phyloP scores from a whole-genome alignment of 2,797 vertebrate genomes.

The Scolopax rusticola region DNA sequence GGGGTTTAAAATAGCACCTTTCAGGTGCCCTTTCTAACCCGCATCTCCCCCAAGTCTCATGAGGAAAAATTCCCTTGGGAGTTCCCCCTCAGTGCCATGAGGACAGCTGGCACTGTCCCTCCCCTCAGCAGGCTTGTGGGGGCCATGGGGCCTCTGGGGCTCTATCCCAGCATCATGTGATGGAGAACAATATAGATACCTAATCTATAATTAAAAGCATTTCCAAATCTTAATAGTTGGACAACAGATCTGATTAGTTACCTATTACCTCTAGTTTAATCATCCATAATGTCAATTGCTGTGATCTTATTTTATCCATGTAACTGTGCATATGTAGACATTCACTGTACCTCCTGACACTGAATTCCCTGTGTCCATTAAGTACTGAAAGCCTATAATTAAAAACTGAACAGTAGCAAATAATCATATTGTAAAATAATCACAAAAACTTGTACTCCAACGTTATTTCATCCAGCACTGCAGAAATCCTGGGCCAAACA shows the following conservation, averaged over 20 bases:
- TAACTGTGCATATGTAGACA: background rate
- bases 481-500: background rate
- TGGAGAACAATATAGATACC: background rate
- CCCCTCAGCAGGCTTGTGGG: background rate
- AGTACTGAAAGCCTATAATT: background rate
- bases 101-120: background rate
- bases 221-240: background rate
- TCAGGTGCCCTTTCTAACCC: background rate
- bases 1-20: background rate
- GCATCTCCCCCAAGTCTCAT: background rate
- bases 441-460: background rate
- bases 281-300: background rate
- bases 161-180: accelerated
- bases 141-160: background rate
- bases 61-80: background rate
- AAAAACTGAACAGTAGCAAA: background rate
- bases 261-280: background rate
- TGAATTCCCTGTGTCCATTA: background rate
- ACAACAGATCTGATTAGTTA: background rate
- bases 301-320: background rate
- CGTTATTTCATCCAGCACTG: background rate
- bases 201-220: background rate
- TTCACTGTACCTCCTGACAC: background rate
- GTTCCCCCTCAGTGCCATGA: background rate
- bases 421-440: background rate